A percentile compares a stretch with the other conserved stretches of the same genome.
Conservation (phyloP, 2,888 invertebrate species). For the Cantharis rustica region DNA sequence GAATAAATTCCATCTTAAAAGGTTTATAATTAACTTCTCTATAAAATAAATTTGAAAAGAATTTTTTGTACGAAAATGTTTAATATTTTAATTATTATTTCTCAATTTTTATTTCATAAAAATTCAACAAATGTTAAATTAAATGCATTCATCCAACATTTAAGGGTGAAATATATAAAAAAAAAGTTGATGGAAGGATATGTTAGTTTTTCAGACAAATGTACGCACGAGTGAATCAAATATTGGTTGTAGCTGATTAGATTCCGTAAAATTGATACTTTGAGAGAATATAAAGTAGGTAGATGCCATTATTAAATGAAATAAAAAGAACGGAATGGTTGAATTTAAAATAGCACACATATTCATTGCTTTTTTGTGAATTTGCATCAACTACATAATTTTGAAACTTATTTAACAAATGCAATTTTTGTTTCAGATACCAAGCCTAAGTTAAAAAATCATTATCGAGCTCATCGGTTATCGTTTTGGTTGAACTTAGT, state of each 20-base stretch:
- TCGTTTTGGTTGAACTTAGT: conserved; percentile 96
- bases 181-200: background rate
- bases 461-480: conserved; percentile 89
- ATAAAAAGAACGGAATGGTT: background rate
- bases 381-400: background rate
- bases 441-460: conserved; percentile 88
- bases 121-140: background rate
- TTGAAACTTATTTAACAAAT: background rate
- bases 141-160: background rate
- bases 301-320: background rate
- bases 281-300: conserved; percentile 2
- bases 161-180: background rate
- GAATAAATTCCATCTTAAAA: background rate
- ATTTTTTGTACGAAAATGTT: background rate
- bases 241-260: conserved; percentile 9
- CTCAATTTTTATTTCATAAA: background rate
- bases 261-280: conserved; percentile 6
- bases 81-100: too few relatives aligned
- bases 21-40: background rate
- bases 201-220: conserved; percentile 9
- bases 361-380: background rate
- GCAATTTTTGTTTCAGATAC: conserved; percentile 65
- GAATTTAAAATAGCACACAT: background rate
- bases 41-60: background rate
- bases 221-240: conserved; percentile 13